These are phyloP conservation scores for Palythoa caribaeorum DNA, from an alignment of 92 coral and sea anemone genomes.

Conservation along the genomic window DNA sequence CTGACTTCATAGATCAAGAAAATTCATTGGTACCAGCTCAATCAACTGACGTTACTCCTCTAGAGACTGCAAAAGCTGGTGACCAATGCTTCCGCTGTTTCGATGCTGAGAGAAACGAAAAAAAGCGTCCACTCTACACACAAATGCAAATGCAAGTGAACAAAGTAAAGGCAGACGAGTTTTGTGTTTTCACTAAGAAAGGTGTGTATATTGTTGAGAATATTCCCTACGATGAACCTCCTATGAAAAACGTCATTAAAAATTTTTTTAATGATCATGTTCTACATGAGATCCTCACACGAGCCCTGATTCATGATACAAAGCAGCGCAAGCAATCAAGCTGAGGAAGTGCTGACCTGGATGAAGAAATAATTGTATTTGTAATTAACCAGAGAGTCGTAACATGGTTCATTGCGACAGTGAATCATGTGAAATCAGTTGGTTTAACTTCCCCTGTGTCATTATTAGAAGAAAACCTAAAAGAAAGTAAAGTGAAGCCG, in stretches of 20 bases:
- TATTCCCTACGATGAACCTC: constrained; percentile 1
- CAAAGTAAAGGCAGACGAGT: constrained; percentile 4
- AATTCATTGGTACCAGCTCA: no score
- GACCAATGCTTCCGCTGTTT: constrained; percentile 47
- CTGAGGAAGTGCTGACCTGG: constrained; percentile 12
- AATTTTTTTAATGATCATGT: constrained; percentile 28
- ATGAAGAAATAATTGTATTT: constrained; percentile 53
- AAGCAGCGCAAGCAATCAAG: constrained; percentile 16
- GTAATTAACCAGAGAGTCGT: constrained; percentile 68
- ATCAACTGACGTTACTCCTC: neutral
- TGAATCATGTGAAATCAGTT: constrained; percentile 49
- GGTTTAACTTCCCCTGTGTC: constrained; percentile 76
- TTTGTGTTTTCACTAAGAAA: constrained; percentile 24
- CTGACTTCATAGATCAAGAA: no score
- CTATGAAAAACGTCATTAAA: constrained; percentile 13
- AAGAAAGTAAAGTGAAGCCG: constrained; percentile 22
- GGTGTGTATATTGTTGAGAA: constrained; percentile 34
- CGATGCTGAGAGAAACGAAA: constrained; percentile 32
- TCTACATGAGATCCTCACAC: constrained; percentile 54
- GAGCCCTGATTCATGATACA: neutral
- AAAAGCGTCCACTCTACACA: constrained; percentile 55
- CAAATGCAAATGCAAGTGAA: constrained; percentile 66
- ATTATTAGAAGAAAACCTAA: constrained; percentile 58
- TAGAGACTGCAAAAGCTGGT: constrained; percentile 44
- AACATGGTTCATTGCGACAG: constrained; percentile 67